Evolutionary conservation across 2,113 vertebrate genomes (phyloP).

Genomic region (Gasterosteus aculeatus): DNA sequence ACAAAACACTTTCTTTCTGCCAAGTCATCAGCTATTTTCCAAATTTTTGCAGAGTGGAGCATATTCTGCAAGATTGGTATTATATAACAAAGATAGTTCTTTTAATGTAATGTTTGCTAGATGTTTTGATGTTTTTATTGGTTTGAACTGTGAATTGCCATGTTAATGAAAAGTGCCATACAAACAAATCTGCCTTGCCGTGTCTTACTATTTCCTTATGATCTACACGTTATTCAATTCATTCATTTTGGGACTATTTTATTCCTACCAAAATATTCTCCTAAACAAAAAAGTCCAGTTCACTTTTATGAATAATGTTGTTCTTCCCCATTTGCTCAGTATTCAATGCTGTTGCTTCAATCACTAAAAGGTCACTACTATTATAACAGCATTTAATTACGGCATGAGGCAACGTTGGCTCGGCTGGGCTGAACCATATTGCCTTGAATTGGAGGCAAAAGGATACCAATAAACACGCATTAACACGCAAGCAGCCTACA

Average conservation of each 20-base stretch:
- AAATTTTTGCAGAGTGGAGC: conserved; percentile 1
- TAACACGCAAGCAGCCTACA: conserved; percentile 1
- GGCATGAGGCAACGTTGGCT: conserved; percentile 1
- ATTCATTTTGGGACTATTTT: neutral
- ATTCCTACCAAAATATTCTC: neutral
- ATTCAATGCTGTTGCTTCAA: conserved; percentile 1
- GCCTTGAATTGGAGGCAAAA: conserved; percentile 4
- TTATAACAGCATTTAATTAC: conserved; percentile 14
- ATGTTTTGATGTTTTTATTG: too few species aligned
- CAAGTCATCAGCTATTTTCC: conserved; percentile 7
- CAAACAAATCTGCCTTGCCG: too few species aligned
- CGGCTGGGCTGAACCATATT: neutral
- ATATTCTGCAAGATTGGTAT: neutral
- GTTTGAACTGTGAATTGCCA: too few species aligned
- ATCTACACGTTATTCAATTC: neutral
- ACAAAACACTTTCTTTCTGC: conserved; percentile 20
- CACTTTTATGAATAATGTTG: neutral
- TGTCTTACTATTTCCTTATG: neutral
- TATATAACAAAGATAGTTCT: neutral
- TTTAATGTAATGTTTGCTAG: too few species aligned
- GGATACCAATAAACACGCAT: conserved; percentile 15
- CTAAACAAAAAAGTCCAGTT: neutral
- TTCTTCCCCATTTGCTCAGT: neutral
- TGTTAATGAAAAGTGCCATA: too few species aligned
- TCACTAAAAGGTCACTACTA: conserved; percentile 6